Evolutionary conservation across 2,888 invertebrate species (phyloP).

Genomic region (Heliconius hortense): DNA sequence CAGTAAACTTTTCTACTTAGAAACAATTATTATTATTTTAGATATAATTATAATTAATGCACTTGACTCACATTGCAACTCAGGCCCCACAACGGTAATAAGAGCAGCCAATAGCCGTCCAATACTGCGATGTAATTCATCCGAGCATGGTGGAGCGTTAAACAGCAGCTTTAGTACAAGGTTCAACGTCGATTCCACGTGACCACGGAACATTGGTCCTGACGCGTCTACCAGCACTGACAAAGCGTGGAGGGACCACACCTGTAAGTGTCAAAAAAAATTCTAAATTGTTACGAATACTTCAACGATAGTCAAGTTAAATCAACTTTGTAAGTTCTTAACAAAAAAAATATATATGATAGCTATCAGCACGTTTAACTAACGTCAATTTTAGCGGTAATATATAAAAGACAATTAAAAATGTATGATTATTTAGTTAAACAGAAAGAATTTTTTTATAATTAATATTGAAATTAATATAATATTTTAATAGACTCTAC

Average conservation of each 20-base stretch:
- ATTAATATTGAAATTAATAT: too few species aligned
- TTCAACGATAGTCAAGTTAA: background rate
- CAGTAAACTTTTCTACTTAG: too few species aligned
- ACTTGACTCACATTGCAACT: constrained; percentile 91
- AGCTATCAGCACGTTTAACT: too few species aligned
- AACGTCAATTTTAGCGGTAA: too few species aligned
- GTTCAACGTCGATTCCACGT: constrained; percentile 96
- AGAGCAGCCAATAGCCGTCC: constrained; percentile 96
- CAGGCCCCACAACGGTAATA: constrained; percentile 99
- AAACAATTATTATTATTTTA: too few species aligned
- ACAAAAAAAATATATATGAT: too few species aligned
- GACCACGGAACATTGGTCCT: constrained; percentile 99
- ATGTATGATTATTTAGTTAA: too few species aligned
- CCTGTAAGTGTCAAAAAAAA: constrained; percentile 74
- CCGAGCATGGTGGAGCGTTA: constrained; percentile 93
- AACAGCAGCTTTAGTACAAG: constrained; percentile 94
- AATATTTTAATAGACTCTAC: too few species aligned
- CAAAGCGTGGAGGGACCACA: constrained; percentile 98
- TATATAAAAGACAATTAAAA: too few species aligned
- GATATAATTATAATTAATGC: background rate
- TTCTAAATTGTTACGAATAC: background rate
- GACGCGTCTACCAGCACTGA: constrained; percentile 98
- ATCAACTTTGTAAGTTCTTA: too few species aligned
- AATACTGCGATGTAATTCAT: constrained; percentile 93
- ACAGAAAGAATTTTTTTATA: too few species aligned